Base-by-base conservation (phyloP, 2,113 vertebrate species). In the Dryoscopus gambensis region DNA sequence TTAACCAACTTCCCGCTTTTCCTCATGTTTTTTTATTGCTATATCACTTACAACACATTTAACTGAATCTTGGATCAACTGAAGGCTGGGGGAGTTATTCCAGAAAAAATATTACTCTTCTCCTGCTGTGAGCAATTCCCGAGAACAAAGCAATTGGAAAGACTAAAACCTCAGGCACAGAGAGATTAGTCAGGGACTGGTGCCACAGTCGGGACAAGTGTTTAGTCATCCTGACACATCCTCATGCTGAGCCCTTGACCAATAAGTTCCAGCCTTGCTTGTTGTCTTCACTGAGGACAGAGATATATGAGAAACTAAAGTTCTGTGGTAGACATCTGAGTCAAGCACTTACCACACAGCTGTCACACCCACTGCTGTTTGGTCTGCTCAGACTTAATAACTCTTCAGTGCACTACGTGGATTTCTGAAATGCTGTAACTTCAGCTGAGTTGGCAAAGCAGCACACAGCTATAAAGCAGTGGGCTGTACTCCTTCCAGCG, bases 331-430 rank as follows among this genome's bases (percentile, higher is more conserved):
- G 88, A 71, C 62, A 10, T 87, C 64, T 96, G 96, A 97, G 85
- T 95, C 96, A 95, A 95, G 52, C 59, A n/a, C 53, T 97, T 87
- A 91, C 96, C 95, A 87, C 90, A 93, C 0, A 3, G 53, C 76
- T 89, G 80, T 87, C 95, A 94, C 96, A 96, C 95, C 93, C 96
- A 89, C 95, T 89, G 64, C 59, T 90, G 21, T 90, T 96, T 55
- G 82, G 85, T 93, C 95, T 96, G 71, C 79, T 87, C 80, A 64
- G 33, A 67, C 47, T 80, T 88, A 90, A 86, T 86, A 90, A 57
- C 90, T 95, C 60, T 74, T 86, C 40, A 15, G 68, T 6, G 16
- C 59, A 35, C 80, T 84, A 64, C 4, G 16, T 46, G 73, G 82
- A 59, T 74, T 86, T 90, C 1, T 5, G 83, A 90, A 86, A 84